Base-by-base conservation (phyloP, 1,140 invertebrate genomes). In the Stegodyphus dumicola region DNA sequence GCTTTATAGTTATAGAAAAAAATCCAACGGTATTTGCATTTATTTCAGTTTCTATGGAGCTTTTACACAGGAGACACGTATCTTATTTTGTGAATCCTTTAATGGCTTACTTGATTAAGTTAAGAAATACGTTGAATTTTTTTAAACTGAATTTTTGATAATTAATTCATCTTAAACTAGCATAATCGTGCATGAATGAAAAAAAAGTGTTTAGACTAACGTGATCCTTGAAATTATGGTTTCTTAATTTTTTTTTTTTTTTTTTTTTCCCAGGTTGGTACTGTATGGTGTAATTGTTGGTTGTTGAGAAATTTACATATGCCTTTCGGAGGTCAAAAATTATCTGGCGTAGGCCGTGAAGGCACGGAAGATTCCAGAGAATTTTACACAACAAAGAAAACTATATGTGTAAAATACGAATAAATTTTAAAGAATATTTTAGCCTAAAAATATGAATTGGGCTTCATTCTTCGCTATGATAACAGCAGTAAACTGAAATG, bases 241-340 rank as follows among this genome's bases (percentile, higher is more conserved):
- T 60, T 9, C 56, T 15, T 60, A 2, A 60, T 10, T 10, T 60
- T 60, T 9, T 60, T 60, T 60, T n/a, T 56, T 13, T 56, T 56
- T 56, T 13, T 56, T 13, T 56, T 13, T 56, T 56, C 7, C 6
- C 87, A 93, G 91, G 92, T 90, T 51, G 93, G 93, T 3, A 93
- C 93, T 6, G 93, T 93, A 33, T 93, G 93, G 93, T 90, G 90
- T 18, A 93, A 93, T 85, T 93, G 92, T 88, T 93, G 93, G 93
- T 86, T 93, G 85, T 90, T 93, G 13, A 86, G 91, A 7, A 88
- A 89, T 75, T 89, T 93, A 15, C 92, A 92, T 84, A 92, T 94
- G 92, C 93, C 93, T 6, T 94, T 93, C 88, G 93, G 93, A 67
- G 93, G 93, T 65, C 90, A 90, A 51, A 94, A 94, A 89, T 89